phyloP scores from a whole-genome alignment of 2,113 vertebrate species.

The Siphamia tubifer region DNA sequence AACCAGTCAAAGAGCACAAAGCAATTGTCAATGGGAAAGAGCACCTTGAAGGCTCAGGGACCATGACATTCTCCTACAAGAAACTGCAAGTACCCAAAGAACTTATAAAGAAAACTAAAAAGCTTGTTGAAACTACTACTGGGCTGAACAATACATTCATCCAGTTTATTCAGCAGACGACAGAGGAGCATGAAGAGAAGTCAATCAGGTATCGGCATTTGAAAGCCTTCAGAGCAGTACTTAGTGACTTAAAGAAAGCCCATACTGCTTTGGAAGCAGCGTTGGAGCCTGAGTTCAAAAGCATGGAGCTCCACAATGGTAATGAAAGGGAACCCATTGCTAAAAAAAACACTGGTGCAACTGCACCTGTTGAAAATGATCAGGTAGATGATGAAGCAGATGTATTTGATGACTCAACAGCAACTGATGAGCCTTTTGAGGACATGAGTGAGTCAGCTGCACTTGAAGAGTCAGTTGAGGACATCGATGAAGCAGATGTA shows the following conservation, averaged over 20 bases:
- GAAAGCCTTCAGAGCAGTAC: slow-evolving; percentile 95
- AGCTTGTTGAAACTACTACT: slow-evolving; percentile 93
- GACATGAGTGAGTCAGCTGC: background rate
- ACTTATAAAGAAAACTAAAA: slow-evolving; percentile 94
- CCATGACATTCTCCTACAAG: slow-evolving; percentile 89
- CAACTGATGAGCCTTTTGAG: background rate
- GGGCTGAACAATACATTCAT: slow-evolving; percentile 93
- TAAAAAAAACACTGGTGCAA: slow-evolving; percentile 1
- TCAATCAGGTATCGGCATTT: slow-evolving; percentile 87
- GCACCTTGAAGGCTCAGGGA: slow-evolving; percentile 83
- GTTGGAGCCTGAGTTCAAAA: slow-evolving; percentile 86
- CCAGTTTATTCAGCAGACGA: slow-evolving; percentile 88
- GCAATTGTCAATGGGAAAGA: slow-evolving; percentile 90
- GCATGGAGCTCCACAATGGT: slow-evolving; percentile 80
- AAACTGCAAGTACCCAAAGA: slow-evolving; percentile 93
- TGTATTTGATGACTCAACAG: background rate
- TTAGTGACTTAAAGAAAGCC: slow-evolving; percentile 90
- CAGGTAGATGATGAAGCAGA: background rate
- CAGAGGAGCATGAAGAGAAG: slow-evolving; percentile 80
- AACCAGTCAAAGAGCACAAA: slow-evolving; percentile 84
- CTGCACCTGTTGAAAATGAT: slow-evolving; percentile 8
- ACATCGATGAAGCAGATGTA: background rate
- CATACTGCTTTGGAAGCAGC: slow-evolving; percentile 88
- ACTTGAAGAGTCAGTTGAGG: background rate
- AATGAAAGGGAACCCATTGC: slow-evolving; percentile 39